Base-by-base conservation (phyloP, 37 sponge, comb jelly and placozoan genomes). In the Amphimedon queenslandica region DNA sequence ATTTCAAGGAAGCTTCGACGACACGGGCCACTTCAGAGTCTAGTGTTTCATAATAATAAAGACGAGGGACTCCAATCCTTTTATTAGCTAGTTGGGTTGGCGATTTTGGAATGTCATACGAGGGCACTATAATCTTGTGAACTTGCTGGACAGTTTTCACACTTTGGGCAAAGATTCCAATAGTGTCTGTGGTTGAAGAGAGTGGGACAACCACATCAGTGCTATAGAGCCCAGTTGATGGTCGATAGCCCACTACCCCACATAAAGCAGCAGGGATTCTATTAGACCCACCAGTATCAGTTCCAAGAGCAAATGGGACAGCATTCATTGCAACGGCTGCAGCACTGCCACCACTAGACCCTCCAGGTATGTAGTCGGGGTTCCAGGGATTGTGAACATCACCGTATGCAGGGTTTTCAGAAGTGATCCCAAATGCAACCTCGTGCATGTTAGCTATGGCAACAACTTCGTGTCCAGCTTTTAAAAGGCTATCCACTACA, bases 191-290 rank as follows among this genome's bases (percentile, higher is more conserved):
- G 55, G 77, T 77, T 23, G 67, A 66, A 18, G 77, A 77, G 13
- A 77, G 68, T n/a, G 77, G 77, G 23, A 58, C 51, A n/a, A 77
- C 77, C 8, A 11, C 77, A 3, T 36, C 3, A 10, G 35, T 2
- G 33, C 4, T 23, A 39, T 77, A 77, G 21, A 42, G 56, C 2
- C 58, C 58, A 25, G 25, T 77, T 55, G 77, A 53, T 4, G 77
- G 77, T 64, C 77, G 77, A 51, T 66, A 77, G 8, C 77, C 77
- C 5, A 77, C 68, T 25, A 77, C 68, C 32, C 77, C 77, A 77
- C 68, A 66, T 6, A 77, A 51, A 21, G 77, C 67, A 47, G 77
- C 77, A 66, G 77, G 77, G 27, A 66, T 64, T 33, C 77, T 67
- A 21, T 66, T 27, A 8, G 77, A 77, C 2, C 77, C 77, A 55